Evolutionary conservation across 2,113 vertebrate species (phyloP), one percentile per base, ranked within the genome.

Genomic region (Myxocyprinus asiaticus): DNA sequence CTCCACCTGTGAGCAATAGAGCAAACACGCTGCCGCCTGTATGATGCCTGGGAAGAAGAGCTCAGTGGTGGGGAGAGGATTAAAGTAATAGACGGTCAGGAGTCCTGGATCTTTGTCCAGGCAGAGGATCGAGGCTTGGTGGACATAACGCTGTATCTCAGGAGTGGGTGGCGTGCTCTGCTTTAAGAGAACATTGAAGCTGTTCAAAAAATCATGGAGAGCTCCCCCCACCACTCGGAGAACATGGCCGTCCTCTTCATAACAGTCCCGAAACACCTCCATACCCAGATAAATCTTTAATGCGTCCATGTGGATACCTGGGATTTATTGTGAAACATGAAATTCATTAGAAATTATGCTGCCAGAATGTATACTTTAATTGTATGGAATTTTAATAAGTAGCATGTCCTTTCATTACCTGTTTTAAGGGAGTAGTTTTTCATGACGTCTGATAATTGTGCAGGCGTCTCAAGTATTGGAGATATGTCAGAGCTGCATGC

Each of bases 131-230:
- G 97, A 99, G 2, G 93, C 93, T 5, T 97, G 93, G 83, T 95
- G 95, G 93, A 92, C 86, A 88, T 88, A 87, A 87, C 91, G 80
- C 42, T 50, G 81, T 62, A 85, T 82, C 65, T 86, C 88, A 0
- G 84, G 80, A 65, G 79, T 87, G 65, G 93, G 88, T 78, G 85
- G 86, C 88, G 83, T 62, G 85, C 95, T 95, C 85, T 98, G 96
- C 83, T 96, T 98, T 87, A 99, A 88, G 78, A 99, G 93, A 74
- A 97, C 96, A 73, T 96, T 96, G 89, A 99, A 98, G 87, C 98
- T 99, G 86, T 99, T 99, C 83, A 99, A 91, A 87, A 99, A 99
- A 90, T 99, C 96, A 14, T 98, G 96, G 15, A 99, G 95, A 0
- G 96, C 97, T 76, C 97, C 97, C 81, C 96, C 97, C 70, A 99